Evolutionary conservation across 2,797 vertebrate genomes (phyloP).

Genomic region (Crax fasciolata): DNA sequence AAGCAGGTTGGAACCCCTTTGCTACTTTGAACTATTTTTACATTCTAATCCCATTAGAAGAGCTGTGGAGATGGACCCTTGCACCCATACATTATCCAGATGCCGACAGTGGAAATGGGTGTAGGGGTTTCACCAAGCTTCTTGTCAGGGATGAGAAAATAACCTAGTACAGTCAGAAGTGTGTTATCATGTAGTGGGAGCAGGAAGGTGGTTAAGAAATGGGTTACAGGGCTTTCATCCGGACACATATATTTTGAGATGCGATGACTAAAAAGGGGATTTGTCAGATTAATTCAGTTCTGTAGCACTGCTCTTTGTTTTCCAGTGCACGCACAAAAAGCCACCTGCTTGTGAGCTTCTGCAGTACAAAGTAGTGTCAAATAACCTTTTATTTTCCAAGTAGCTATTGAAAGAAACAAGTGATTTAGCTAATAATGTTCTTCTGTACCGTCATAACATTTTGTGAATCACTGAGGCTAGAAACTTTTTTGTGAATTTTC

Average conservation of each 20-base stretch:
- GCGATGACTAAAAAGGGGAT: neutral
- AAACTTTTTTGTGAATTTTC: conserved; percentile 19
- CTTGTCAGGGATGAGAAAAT: neutral
- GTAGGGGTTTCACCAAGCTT: neutral
- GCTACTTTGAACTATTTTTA: neutral
- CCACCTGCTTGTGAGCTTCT: neutral
- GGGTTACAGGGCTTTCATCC: neutral
- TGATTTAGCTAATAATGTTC: neutral
- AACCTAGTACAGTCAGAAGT: neutral
- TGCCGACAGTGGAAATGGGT: neutral
- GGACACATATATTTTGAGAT: neutral
- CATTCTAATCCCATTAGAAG: neutral
- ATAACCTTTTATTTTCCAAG: conserved; percentile 12
- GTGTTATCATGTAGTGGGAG: neutral
- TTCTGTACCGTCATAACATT: neutral
- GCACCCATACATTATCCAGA: neutral
- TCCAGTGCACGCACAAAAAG: neutral
- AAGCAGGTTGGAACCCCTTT: neutral
- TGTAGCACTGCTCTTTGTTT: neutral
- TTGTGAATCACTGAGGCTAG: conserved; percentile 29
- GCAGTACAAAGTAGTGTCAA: conserved; percentile 23
- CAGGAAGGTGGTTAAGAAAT: neutral
- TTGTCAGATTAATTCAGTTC: conserved; percentile 7
- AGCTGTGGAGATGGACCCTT: neutral
- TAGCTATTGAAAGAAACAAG: neutral